Evolutionary conservation across 2,797 vertebrate species (phyloP).

Genomic region (Garrulus glandarius): DNA sequence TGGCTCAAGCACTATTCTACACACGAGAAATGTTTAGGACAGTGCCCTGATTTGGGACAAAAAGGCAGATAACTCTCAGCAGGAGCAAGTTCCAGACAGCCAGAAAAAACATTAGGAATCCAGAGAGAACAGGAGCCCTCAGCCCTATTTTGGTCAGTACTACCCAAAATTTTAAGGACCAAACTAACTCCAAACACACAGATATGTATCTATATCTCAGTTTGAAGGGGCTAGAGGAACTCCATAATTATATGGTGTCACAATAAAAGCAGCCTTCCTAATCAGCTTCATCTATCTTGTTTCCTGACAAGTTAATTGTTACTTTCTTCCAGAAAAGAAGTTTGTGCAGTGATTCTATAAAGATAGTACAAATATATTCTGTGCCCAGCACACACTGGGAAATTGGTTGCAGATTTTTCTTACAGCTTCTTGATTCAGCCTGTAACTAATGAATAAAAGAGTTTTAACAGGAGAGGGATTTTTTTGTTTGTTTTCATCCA

Average conservation of each 20-base stretch:
- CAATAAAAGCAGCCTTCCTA: not conserved
- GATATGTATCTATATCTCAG: fast-evolving
- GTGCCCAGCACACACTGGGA: not conserved
- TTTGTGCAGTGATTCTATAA: not conserved
- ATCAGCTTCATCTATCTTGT: not conserved
- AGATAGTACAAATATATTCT: not conserved
- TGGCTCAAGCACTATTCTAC: not conserved
- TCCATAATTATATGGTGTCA: fast-evolving
- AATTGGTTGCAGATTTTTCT: not conserved
- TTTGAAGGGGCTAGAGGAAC: not conserved
- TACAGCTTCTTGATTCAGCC: not conserved
- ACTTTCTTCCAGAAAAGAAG: not conserved
- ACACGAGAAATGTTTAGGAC: not conserved
- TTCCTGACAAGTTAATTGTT: not conserved
- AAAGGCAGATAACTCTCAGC: not conserved
- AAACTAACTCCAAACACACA: not conserved
- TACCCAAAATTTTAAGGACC: not conserved
- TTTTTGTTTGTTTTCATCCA: not conserved
- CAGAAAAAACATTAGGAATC: not conserved
- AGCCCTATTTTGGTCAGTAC: not conserved
- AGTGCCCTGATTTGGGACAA: fast-evolving
- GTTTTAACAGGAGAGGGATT: not conserved
- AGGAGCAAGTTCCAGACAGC: not conserved
- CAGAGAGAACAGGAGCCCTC: not conserved
- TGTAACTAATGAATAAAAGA: not conserved